Evolutionary conservation across 2,113 vertebrate genomes (phyloP), one percentile per base, ranked within the genome.

Genomic region (Verasper variegatus): DNA sequence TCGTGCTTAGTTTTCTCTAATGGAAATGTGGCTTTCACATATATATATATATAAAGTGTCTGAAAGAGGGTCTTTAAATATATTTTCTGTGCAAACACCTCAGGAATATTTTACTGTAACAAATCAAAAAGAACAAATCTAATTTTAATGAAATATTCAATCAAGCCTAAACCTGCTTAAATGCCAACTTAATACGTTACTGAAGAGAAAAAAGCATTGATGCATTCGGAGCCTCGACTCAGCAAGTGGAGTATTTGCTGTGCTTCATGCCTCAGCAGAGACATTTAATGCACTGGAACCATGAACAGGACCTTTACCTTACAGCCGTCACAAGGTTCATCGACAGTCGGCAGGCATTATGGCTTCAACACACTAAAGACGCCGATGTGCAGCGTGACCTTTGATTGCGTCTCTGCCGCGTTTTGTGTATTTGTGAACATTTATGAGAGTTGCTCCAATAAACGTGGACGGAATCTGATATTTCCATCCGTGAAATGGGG

Each of bases 71-170:
- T 51, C 47, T 51, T 18, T 51, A 51, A 52, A 47, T 54, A 13
- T 31, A 6, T 64, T 70, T 80, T 58, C 61, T 42, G 35, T 31
- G 24, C 3, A 3, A 57, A 67, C 63, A 82, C 59, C 67, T 60
- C 26, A 17, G 40, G 59, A 81, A 24, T 56, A 67, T 78, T 78
- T 68, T 68, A 78, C 64, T 64, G 75, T 55, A 79, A 75, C 65
- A 80, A 86, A 78, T 87, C 86, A 81, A 83, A 90, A 70, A 73
- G 77, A 88, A 88, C 83, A 83, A 87, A 90, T 87, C 49, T 74
- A 56, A 62, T 82, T 85, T 80, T 83, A 83, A 79, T 80, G 73
- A 83, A 83, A 82, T 72, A 88, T 58, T 73, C 72, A 83, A 85
- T 87, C 86, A 86, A 78, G 69, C 70, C 83, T 88, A 81, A 77